phyloP scores from a whole-genome alignment of 1,140 invertebrate genomes.

The Drosophila fuyamai region DNA sequence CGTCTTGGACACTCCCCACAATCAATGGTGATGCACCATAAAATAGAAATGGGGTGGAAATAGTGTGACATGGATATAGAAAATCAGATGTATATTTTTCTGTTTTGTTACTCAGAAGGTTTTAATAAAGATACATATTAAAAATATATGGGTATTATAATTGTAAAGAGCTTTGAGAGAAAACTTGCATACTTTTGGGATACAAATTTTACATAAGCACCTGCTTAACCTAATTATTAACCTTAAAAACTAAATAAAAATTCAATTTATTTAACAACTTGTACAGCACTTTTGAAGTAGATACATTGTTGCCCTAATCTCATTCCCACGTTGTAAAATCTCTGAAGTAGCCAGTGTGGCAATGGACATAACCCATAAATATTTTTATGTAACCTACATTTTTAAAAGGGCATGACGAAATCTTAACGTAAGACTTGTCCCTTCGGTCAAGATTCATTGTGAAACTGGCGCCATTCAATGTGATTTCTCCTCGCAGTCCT shows the following conservation, averaged over 20 bases:
- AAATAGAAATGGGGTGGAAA: constrained; percentile 27
- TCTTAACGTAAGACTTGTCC: constrained; percentile 16
- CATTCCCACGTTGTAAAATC: constrained; percentile 26
- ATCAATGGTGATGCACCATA: constrained; percentile 21
- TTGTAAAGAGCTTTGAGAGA: not conserved
- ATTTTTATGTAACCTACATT: constrained; percentile 45
- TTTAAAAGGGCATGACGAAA: constrained; percentile 37
- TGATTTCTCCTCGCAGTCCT: constrained; percentile 33
- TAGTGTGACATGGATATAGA: constrained; percentile 3
- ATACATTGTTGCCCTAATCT: not conserved
- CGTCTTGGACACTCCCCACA: constrained; percentile 46
- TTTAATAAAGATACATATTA: not conserved
- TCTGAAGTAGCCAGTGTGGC: not conserved
- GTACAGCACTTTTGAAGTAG: not conserved
- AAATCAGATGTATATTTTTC: constrained; percentile 1
- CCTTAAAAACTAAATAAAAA: not conserved
- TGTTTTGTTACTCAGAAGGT: not conserved
- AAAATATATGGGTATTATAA: not conserved
- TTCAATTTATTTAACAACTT: not conserved
- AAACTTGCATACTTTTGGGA: constrained; percentile 7
- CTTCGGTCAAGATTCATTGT: constrained; percentile 36
- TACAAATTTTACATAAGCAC: not conserved
- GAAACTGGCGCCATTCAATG: constrained; percentile 64
- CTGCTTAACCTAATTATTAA: not conserved
- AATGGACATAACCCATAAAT: constrained; percentile 29